Conservation (phyloP, 2,797 vertebrate species). For the Neomorphus geoffroyi region DNA sequence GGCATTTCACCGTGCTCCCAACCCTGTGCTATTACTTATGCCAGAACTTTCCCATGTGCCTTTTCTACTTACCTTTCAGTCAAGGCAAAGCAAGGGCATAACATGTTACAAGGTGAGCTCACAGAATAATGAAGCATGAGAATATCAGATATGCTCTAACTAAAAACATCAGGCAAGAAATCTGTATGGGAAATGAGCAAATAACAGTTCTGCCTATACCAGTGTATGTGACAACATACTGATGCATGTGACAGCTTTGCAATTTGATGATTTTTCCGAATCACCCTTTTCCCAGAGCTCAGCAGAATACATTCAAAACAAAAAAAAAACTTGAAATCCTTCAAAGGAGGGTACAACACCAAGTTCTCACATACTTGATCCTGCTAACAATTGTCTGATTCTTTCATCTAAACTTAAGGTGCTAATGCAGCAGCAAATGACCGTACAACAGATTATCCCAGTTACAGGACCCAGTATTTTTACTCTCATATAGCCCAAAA, state of each 20-base stretch:
- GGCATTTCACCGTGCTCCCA: neutral
- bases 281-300: neutral
- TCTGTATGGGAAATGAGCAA: neutral
- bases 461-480: neutral
- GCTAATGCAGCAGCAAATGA: neutral
- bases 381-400: neutral
- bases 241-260: fast-evolving
- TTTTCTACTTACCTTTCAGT: neutral
- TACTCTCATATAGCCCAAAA: neutral
- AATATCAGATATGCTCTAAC: neutral
- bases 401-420: neutral
- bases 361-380: neutral
- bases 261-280: neutral
- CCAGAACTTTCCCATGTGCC: neutral
- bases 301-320: neutral
- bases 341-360: neutral
- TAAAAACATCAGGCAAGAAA: neutral
- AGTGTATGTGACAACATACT: fast-evolving
- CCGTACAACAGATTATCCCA: neutral
- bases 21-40: neutral
- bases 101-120: neutral
- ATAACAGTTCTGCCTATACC: neutral
- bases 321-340: neutral
- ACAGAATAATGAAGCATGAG: neutral
- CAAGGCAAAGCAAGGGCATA: neutral